Evolutionary conservation across 2,797 vertebrate genomes (phyloP), one percentile per base, ranked within the genome.

Genomic region (Furcifer pardalis): DNA sequence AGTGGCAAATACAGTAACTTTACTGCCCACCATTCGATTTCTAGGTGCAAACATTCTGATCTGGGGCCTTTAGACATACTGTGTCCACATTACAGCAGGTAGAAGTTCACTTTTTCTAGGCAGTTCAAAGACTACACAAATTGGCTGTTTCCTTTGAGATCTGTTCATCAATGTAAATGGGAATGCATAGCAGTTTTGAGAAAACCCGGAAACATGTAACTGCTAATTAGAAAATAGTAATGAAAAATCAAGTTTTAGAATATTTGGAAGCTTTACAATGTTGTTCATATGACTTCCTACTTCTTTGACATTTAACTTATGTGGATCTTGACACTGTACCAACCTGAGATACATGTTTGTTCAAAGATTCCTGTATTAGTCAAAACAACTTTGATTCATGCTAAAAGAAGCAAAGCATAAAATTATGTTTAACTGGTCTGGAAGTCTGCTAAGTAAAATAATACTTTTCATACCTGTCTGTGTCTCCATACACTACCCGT

Each of bases 401-500:
- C 13, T 17, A 78, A 60, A 25, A 2, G 30, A 66, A 68, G 32
- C 3, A 21, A 79, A 74, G 52, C 4, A 4, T 21, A 69, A 5
- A 79, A 35, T 32, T 5, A 40, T 63, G 46, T 63, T 23, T 5
- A 30, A 49, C 32, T 63, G 46, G 23, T 49, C 77, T 21, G 59
- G 1, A 77, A 72, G 13, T 25, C 10, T 76, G 13, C 5, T 35
- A 77, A 83, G 23, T 19, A 42, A 79, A 80, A 42, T 0, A 42
- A 40, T 37, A 35, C 7, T 73, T 59, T 80, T 19, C 35, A 72
- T 95, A 98, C 97, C 97, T 98, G 96, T 99, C 98, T 0, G 98
- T 99, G 92, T 99, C 98, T 62, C 98, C 98, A 8, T 99, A 99
- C 17, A 99, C 98, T 25, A 99, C 98, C 0, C 94, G 96, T 0